Evolutionary conservation across 2,113 vertebrate genomes (phyloP), one percentile per base, ranked within the genome.

Genomic region (Hemiprocne comata): DNA sequence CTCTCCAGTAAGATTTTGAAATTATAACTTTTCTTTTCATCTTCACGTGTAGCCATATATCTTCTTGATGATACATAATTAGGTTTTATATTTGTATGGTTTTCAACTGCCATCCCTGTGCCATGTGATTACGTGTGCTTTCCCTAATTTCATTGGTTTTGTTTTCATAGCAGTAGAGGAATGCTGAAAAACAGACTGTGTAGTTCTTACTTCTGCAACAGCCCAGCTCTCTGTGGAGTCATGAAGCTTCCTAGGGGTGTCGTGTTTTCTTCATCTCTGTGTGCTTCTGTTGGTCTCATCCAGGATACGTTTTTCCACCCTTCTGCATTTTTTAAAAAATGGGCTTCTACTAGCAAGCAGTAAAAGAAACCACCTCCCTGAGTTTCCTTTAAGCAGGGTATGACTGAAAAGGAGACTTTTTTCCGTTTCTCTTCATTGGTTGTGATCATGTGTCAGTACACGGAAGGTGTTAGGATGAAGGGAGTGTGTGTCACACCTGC

Each of bases 281-380:
- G 28, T 75, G 25, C 29, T 84, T 64, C 51, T 81, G 6, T 2
- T 55, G 11, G 20, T 20, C 18, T 82, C 33, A 62, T 40, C 46
- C 29, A 65, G 73, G 12, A 65, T 11, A 34, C 5, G 13, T 13
- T 42, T 20, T 88, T n/a, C 26, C n/a, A 65, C 2, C 1, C 23
- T 40, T 73, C 19, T 57, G 81, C 6, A 46, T 34, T 64, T 48
- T 62, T 60, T 10, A 1, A 28, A 20, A 73, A 44, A 65, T 5
- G 11, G 11, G 40, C 23, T 51, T 74, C 65, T 64, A 42, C 26
- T 16, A 61, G 6, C 13, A 78, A 26, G 4, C 19, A 67, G 16
- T 38, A 65, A 71, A 82, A 0, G 0, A 84, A 89, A 77, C 4
- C 0, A 25, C 29, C 54, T 65, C 2, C 2, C 5, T 40, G 42